Percentiles rank a stretch among this genome's conserved stretches.
phyloP scores from a whole-genome alignment of 2,888 invertebrate genomes.

The Hipparchia semele region DNA sequence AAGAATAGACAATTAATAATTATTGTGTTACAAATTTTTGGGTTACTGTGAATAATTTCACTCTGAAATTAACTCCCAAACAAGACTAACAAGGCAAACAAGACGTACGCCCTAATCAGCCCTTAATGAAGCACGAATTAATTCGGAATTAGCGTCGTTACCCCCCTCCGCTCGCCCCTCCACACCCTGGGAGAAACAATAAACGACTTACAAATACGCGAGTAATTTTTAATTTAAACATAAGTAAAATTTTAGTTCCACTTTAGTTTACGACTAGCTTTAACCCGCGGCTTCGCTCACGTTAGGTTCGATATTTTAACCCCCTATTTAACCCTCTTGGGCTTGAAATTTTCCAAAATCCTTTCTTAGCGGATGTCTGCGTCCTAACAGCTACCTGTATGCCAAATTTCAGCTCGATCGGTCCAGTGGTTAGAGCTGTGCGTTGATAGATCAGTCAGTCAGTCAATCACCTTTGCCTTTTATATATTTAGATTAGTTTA shows the following conservation, averaged over 20 bases:
- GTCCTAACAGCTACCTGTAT: too few species aligned
- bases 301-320: too few species aligned
- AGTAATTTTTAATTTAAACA: conserved; percentile 36
- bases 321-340: too few species aligned
- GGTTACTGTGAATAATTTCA: background rate
- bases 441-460: too few species aligned
- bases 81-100: conserved; percentile 53
- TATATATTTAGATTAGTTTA: too few species aligned
- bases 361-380: too few species aligned
- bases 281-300: too few species aligned
- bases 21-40: background rate
- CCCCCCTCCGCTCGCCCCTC: conserved; percentile 40
- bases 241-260: conserved; percentile 23
- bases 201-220: conserved; percentile 55
- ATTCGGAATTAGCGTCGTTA: conserved; percentile 71
- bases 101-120: conserved; percentile 58
- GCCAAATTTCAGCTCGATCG: too few species aligned
- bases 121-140: conserved; percentile 78
- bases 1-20: background rate
- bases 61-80: background rate
- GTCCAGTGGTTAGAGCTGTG: too few species aligned
- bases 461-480: too few species aligned
- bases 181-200: conserved; percentile 55
- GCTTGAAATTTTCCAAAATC: too few species aligned
- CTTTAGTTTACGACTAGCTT: background rate